Base-by-base conservation (phyloP, 1,140 invertebrate species). In the Drosophila repletoides region DNA sequence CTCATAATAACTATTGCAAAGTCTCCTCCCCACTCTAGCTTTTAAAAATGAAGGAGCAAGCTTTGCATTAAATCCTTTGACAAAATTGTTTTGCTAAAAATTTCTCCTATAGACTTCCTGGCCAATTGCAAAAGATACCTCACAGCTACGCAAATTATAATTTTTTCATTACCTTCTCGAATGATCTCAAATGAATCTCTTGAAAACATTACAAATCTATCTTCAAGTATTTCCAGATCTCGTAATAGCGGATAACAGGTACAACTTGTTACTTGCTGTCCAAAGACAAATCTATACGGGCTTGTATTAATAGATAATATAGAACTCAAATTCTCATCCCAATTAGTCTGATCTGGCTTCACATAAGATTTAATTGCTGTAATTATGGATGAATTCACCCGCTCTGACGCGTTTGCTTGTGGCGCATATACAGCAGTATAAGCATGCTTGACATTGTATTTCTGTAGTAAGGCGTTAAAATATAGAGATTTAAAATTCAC, bases 341-440 rank as follows among this genome's bases (percentile, higher is more conserved):
- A 67, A 10, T 24, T 19, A 24, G 22, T 31, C 5, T 67, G 64
- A 10, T 59, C 46, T 6, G 15, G 7, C 2, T 26, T 7, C 28
- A 53, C 10, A 26, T 53, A 43, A 1, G 38, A 24, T 21, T 15
- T 10, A 3, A 60, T 34, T 4, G 49, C 43, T 0, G 56, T 10
- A 3, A 60, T 34, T 4, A 60, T 34, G 1, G 56, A 60, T 0
- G 43, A 29, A 21, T 63, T 63, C 21, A 63, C 59, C 17, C 49
- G 19, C 17, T 61, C 36, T 3, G 40, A 52, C 0, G 58, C 58
- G 31, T 68, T 68, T 2, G 65, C 48, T 61, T 68, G 65, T 2
- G 65, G 65, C 1, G 65, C 15, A 40, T 68, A 24, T n/a, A 59
- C 15, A 4, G 64, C 55, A 1, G 64, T 43, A 3, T 19, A n/a